These are phyloP conservation scores for Indri indri DNA, from an alignment of 2,113 vertebrate species.

Conservation along the genomic window DNA sequence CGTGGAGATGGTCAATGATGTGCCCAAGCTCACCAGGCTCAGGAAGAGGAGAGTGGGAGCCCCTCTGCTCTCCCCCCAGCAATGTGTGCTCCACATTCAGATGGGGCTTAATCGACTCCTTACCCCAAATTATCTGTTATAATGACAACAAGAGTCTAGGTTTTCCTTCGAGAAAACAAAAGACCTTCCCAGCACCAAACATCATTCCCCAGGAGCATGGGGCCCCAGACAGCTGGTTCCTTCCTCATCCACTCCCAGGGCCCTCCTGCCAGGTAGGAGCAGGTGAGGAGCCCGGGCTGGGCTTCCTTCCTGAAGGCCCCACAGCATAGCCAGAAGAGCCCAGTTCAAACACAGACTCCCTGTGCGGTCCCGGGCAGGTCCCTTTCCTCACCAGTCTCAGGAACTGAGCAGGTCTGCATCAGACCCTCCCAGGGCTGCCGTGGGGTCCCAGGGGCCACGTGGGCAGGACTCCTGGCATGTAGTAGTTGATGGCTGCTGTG, in stretches of 20 bases:
- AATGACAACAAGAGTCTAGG: background rate
- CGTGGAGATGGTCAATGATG: background rate
- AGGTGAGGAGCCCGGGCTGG: background rate
- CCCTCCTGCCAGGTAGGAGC: too few species aligned
- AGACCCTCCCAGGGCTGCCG: background rate
- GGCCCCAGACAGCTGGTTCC: background rate
- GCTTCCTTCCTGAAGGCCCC: background rate
- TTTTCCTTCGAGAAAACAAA: background rate
- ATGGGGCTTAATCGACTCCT: background rate
- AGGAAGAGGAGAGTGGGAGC: rapidly evolving
- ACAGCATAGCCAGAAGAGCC: background rate
- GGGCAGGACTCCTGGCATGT: too few species aligned
- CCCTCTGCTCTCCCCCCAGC: background rate
- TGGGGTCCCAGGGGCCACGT: background rate
- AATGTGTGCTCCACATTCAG: background rate
- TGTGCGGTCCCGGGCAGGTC: background rate
- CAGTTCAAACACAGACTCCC: background rate
- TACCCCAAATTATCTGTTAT: background rate
- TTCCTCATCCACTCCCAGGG: rapidly evolving
- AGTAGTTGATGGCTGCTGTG: too few species aligned
- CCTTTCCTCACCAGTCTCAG: background rate
- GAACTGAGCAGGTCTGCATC: too few species aligned
- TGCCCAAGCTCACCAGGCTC: background rate
- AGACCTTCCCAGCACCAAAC: background rate
- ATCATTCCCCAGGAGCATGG: background rate